Percentiles rank a stretch among this genome's conserved stretches.
Evolutionary conservation across 2,888 invertebrate genomes (phyloP).

Genomic region (Seira ritae): DNA sequence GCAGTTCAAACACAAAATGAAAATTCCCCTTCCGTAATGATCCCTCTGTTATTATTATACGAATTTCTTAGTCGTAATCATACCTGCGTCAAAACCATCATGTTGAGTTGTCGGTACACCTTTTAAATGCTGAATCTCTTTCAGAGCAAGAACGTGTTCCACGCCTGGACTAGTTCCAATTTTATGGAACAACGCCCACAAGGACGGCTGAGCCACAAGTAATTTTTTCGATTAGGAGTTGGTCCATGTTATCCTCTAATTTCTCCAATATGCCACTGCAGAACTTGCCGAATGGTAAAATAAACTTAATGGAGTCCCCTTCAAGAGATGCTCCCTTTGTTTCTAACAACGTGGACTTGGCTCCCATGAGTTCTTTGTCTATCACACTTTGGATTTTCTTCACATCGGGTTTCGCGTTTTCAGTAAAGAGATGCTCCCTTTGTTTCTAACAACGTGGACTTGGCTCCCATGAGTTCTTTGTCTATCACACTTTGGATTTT

Average conservation of each 20-base stretch:
- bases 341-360: conserved; percentile 19
- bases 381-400: conserved; percentile 4
- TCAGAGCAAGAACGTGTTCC: conserved; percentile 35
- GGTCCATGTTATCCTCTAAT: conserved; percentile 42
- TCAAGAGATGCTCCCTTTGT: conserved; percentile 29
- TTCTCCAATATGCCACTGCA: conserved; percentile 37
- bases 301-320: conserved; percentile 32
- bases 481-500: conserved; percentile 24
- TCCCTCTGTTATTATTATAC: neutral
- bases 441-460: conserved; percentile 25
- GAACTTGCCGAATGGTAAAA: conserved; percentile 44
- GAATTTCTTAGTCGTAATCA: neutral
- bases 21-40: no score
- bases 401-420: neutral
- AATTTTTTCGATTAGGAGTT: conserved; percentile 39
- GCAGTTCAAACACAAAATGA: neutral
- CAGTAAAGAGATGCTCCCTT: conserved; percentile 12
- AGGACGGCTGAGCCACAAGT: conserved; percentile 38
- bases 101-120: conserved; percentile 20
- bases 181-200: conserved; percentile 47
- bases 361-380: conserved; percentile 28
- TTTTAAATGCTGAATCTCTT: conserved; percentile 28
- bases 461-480: conserved; percentile 21
- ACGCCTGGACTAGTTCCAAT: conserved; percentile 39
- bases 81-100: conserved; percentile 31